phyloP scores from a whole-genome alignment of 2,888 invertebrate species.

The Diaphora mendica region DNA sequence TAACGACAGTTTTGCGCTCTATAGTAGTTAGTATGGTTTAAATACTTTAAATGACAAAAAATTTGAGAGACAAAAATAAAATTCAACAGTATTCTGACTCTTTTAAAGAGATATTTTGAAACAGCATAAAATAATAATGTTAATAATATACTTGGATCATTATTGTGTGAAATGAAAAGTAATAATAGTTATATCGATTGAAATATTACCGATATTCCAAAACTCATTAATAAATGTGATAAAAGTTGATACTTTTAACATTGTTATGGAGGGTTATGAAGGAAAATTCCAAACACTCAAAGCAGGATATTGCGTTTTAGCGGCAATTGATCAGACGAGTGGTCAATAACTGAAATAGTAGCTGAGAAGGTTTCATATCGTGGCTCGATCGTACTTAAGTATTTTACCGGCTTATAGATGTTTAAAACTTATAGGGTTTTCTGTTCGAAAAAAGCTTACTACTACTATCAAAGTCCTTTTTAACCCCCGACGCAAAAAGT shows the following conservation, averaged over 20 bases:
- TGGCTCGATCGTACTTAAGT: slow-evolving; percentile 24
- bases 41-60: too few relatives aligned
- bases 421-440: background rate
- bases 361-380: slow-evolving; percentile 68
- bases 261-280: slow-evolving; percentile 36
- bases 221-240: background rate
- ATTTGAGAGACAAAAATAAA: too few relatives aligned
- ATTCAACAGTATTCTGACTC: too few relatives aligned
- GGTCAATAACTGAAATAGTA: slow-evolving; percentile 72
- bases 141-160: background rate
- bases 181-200: background rate
- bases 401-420: background rate
- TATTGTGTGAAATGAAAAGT: background rate
- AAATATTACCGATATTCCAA: background rate
- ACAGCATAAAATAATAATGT: background rate
- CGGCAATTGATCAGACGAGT: slow-evolving; percentile 73
- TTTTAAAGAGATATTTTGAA: too few relatives aligned
- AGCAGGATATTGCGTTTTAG: slow-evolving; percentile 77
- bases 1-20: background rate
- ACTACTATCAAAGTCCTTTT: background rate
- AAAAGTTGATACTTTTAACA: slow-evolving; percentile 17
- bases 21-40: too few relatives aligned
- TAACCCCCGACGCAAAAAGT: too few relatives aligned
- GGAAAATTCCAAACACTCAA: slow-evolving; percentile 62
- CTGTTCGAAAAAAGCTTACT: background rate